These are phyloP conservation scores for Kradibia gibbosae DNA, from an alignment of 1,140 invertebrate genomes.

Conservation along the genomic window DNA sequence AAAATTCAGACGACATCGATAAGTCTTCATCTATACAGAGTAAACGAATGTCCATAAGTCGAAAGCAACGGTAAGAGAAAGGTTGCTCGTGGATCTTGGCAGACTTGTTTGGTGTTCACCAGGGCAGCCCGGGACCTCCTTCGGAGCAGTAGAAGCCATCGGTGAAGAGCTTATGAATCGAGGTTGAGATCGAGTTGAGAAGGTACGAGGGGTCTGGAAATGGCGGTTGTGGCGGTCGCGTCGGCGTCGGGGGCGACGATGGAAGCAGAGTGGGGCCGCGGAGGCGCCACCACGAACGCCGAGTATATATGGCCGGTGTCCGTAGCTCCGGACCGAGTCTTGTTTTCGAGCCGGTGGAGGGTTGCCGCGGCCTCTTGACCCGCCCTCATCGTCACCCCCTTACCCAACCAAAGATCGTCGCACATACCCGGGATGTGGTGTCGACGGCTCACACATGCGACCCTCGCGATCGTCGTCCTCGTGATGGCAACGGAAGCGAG, in stretches of 20 bases:
- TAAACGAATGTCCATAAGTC: too few species aligned
- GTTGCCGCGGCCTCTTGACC: not conserved
- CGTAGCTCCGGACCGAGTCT: constrained; percentile 13
- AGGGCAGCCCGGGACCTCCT: too few species aligned
- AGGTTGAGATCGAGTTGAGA: not conserved
- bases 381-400: not conserved
- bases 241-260: not conserved
- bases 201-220: not conserved
- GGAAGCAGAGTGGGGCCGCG: not conserved
- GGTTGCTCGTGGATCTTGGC: too few species aligned
- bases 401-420: not conserved
- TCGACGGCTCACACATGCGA: too few species aligned
- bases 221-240: not conserved
- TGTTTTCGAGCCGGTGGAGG: constrained; percentile 16
- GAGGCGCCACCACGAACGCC: constrained; percentile 4
- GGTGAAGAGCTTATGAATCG: too few species aligned
- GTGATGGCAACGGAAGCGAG: not conserved
- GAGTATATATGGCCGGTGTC: constrained; percentile 25
- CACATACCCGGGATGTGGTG: not conserved
- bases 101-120: too few species aligned
- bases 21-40: too few species aligned
- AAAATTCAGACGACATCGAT: too few species aligned
- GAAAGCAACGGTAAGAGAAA: too few species aligned
- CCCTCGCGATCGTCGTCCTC: constrained; percentile 1
- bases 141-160: too few species aligned